A percentile compares a stretch with the other conserved stretches of the same genome.
Conservation (phyloP, 1,140 invertebrate genomes). For the Monochamus saltuarius region DNA sequence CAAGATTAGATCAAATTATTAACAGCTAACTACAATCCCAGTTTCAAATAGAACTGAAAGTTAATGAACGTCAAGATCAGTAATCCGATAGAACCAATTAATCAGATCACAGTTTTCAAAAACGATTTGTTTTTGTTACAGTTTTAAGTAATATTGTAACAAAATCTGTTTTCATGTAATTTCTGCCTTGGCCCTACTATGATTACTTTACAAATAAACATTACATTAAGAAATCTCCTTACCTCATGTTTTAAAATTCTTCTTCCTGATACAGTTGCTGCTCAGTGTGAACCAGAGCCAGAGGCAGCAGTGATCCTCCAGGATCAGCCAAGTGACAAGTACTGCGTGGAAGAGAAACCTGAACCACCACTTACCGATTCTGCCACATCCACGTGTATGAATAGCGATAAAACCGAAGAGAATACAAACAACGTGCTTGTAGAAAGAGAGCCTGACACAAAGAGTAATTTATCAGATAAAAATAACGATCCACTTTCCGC, state of each 20-base stretch:
- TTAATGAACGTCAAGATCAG: too few species aligned
- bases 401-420: constrained; percentile 18
- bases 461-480: neutral
- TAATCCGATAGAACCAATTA: too few species aligned
- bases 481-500: constrained; percentile 12
- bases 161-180: too few species aligned
- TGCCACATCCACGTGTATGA: neutral
- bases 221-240: neutral
- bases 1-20: too few species aligned
- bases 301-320: neutral
- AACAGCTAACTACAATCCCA: too few species aligned
- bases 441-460: constrained; percentile 9
- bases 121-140: too few species aligned
- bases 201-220: too few species aligned
- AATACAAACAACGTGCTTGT: constrained; percentile 8
- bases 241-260: neutral
- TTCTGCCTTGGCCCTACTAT: too few species aligned
- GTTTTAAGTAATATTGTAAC: too few species aligned
- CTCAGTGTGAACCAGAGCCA: neutral
- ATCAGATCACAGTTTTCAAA: too few species aligned
- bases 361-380: neutral
- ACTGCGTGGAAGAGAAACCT: neutral
- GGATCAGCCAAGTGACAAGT: neutral
- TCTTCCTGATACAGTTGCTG: neutral
- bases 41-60: too few species aligned